Conservation (phyloP, 2,888 invertebrate genomes). For the Antheraea assamensis region DNA sequence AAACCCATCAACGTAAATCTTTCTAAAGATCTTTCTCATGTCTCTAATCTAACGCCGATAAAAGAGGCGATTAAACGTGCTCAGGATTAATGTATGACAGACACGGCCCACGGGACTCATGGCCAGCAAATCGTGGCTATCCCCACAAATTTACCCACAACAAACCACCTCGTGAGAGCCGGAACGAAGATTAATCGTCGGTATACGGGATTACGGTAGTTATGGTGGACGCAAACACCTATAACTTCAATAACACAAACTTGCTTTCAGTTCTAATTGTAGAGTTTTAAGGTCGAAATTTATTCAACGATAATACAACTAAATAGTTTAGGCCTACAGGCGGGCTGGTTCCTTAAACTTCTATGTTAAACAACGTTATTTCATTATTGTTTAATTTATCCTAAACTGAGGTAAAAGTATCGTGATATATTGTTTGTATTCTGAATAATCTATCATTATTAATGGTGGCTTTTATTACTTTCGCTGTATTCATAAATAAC, state of each 20-base stretch:
- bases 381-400: slow-evolving; percentile 54
- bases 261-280: slow-evolving; percentile 36
- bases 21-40: slow-evolving; percentile 29
- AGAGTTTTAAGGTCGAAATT: slow-evolving; percentile 44
- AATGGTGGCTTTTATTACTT: slow-evolving; percentile 9
- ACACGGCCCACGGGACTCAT: slow-evolving; percentile 65
- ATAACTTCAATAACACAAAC: slow-evolving; percentile 39
- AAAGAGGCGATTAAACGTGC: slow-evolving; percentile 69
- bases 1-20: slow-evolving; percentile 34
- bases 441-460: slow-evolving; percentile 22
- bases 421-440: slow-evolving; percentile 20
- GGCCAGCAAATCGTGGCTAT: slow-evolving; percentile 69
- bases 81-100: slow-evolving; percentile 74
- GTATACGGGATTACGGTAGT: slow-evolving; percentile 67
- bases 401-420: slow-evolving; percentile 40
- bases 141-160: slow-evolving; percentile 75
- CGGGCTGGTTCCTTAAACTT: slow-evolving; percentile 51
- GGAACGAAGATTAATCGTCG: slow-evolving; percentile 73
- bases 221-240: slow-evolving; percentile 52
- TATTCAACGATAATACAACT: slow-evolving; percentile 25
- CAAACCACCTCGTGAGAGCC: slow-evolving; percentile 73
- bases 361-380: slow-evolving; percentile 55
- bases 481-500: neutral
- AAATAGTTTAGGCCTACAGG: slow-evolving; percentile 45
- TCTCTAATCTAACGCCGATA: slow-evolving; percentile 57